Base-by-base conservation (phyloP, 2,113 vertebrate genomes). In the Tragelaphus strepsiceros region DNA sequence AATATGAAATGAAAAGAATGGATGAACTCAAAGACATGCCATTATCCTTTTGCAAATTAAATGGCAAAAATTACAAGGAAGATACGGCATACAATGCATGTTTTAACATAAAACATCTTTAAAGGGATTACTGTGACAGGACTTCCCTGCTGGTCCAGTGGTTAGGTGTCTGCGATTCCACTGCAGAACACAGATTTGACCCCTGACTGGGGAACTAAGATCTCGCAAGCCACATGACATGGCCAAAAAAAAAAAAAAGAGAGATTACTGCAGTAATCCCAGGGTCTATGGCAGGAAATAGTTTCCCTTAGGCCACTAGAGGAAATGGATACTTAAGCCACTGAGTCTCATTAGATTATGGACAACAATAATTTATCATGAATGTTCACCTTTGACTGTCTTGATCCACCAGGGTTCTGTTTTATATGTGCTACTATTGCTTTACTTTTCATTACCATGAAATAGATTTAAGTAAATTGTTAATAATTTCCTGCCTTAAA, bases 391-490 rank as follows among this genome's bases (percentile, higher is more conserved):
- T 39, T 9, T 35, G 15, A 54, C 39, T 59, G 54, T 56, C n/a
- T 91, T 16, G 4, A 56, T 56, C 74, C 49, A 30, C 89, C 54
- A 62, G 43, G 24, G 30, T 22, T 94, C 83, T 58, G 39, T 64
- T 88, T 94, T 58, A 35, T 43, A 17, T 64, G 56, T 28, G 87
- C 17, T 64, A 49, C 64, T 77, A 3, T 77, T 77, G 46, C 17
- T 86, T 90, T 91, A n/a, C 17, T 94, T 94, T 84, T 94, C 17
- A 82, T 88, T 56, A 84, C 30, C 26, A 88, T 59, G 87, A 56
- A 91, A 67, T 64, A 91, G 64, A 96, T 67, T 85, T 64, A 94
- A 91, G 49, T 80, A 58, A 67, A 88, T 86, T 88, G 82, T n/a
- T 96, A 80, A 92, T 67, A 80, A 21, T 91, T 88, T 78, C 46